These are phyloP conservation scores for Enteromius viviparus DNA, from an alignment of 2,797 vertebrate genomes.

Conservation along the genomic window DNA sequence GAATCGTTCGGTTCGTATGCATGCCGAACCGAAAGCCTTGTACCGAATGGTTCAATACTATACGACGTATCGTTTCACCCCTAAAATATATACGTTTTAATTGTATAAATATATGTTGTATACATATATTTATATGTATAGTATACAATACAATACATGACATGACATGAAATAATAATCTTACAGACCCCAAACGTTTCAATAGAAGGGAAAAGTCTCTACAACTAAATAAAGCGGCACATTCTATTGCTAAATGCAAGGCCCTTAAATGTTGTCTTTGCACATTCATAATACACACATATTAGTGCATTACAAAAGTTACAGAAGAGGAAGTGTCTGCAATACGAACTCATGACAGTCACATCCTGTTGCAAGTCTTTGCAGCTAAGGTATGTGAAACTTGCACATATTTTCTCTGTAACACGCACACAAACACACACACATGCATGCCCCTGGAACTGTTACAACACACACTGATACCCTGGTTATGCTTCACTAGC, in stretches of 20 bases:
- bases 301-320: not conserved
- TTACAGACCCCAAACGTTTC: not conserved
- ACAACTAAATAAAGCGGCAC: not conserved
- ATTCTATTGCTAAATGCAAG: not conserved
- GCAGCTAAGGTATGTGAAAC: constrained; percentile 62
- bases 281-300: not conserved
- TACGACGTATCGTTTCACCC: too few species aligned
- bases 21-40: too few species aligned
- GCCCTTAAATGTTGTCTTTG: not conserved
- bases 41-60: too few species aligned
- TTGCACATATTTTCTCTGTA: not conserved
- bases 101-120: not conserved
- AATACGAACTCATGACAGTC: constrained; percentile 66
- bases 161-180: not conserved
- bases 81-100: too few species aligned
- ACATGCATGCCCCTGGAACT: not conserved
- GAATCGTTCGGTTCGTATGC: too few species aligned
- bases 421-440: constrained; percentile 4
- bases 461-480: constrained; percentile 1
- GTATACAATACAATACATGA: too few species aligned
- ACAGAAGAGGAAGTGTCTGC: constrained; percentile 49
- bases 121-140: too few species aligned
- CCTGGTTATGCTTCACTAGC: not conserved
- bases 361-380: constrained; percentile 55
- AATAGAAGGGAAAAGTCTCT: not conserved